These are phyloP conservation scores for Lysiphlebus fabarum DNA, from an alignment of 1,140 invertebrate genomes.

Conservation along the genomic window DNA sequence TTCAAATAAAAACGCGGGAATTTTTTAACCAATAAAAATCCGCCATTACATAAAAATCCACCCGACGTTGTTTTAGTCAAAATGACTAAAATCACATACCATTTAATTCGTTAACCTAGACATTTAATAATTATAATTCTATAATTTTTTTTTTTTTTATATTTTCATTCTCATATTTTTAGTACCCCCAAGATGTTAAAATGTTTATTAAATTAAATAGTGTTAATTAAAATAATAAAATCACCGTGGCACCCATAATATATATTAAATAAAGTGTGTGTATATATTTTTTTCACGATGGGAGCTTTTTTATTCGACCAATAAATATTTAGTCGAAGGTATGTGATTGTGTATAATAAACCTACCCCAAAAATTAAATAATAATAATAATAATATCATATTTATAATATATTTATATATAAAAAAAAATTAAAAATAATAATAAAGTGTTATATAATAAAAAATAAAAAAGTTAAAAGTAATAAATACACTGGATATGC, in stretches of 20 bases:
- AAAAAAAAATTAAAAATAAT: background rate
- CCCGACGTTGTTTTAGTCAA: too few species aligned
- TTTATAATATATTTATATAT: background rate
- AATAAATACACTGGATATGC: background rate
- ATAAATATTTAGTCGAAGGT: constrained; percentile 41
- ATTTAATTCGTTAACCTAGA: too few species aligned
- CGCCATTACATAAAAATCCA: too few species aligned
- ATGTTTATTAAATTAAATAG: constrained; percentile 48
- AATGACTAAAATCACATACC: too few species aligned
- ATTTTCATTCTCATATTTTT: too few species aligned
- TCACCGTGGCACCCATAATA: constrained; percentile 38
- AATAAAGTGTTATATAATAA: background rate
- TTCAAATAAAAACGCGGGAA: too few species aligned
- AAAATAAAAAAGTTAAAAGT: background rate
- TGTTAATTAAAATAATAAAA: constrained; percentile 37
- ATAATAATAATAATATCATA: background rate
- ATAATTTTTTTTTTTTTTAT: too few species aligned
- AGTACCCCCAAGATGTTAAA: too few species aligned
- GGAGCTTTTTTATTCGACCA: constrained; percentile 34
- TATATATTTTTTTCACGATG: constrained; percentile 26
- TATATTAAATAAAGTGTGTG: constrained; percentile 31
- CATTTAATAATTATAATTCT: too few species aligned
- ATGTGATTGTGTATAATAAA: constrained; percentile 23
- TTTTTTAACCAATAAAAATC: too few species aligned
- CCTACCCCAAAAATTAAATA: background rate